Base-by-base conservation (phyloP, 2,888 invertebrate genomes). In the Hypercompe scribonia region DNA sequence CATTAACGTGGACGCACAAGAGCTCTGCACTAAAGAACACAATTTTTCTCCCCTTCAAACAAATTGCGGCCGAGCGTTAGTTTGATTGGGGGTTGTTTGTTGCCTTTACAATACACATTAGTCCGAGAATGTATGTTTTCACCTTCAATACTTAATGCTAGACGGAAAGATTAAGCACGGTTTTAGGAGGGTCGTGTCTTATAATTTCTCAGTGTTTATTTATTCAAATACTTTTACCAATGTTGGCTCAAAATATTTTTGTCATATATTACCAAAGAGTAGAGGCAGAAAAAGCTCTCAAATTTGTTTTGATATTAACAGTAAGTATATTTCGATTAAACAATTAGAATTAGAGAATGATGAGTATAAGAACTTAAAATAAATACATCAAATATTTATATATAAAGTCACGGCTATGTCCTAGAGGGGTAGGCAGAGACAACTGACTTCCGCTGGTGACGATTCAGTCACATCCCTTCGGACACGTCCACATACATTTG, bases 41-140 rank as follows among this genome's bases (percentile, higher is more conserved):
- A 88, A 93, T 94, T 93, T 93, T 91, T 95, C 94, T 94, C 90
- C 87, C 86, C 89, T 86, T 86, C 89, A 91, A 92, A 95, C 92
- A 93, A 95, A 95, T 94, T 89, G 93, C 92, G 93, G 94, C 92
- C 90, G 93, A 89, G 91, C 92, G 93, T 94, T 93, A 93, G 93
- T 94, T 94, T 94, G 95, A 95, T 95, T 94, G 92, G 90, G 88
- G 90, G 93, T 90, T 93, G 92, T 95, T 95, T 95, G 95, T 94
- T 95, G 91, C 93, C 90, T 94, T 92, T 94, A 93, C 94, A 94
- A 94, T 92, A 91, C 89, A 90, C 94, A 95, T 95, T 94, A 95
- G 94, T 90, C 88, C 78, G 81, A 85, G 85, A 84, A 83, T 82
- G 86, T 84, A 85, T 86, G 85, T 87, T 89, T 87, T 87, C 84